Base-by-base conservation (phyloP, 2,888 invertebrate genomes). In the Coleophora flavipennella region DNA sequence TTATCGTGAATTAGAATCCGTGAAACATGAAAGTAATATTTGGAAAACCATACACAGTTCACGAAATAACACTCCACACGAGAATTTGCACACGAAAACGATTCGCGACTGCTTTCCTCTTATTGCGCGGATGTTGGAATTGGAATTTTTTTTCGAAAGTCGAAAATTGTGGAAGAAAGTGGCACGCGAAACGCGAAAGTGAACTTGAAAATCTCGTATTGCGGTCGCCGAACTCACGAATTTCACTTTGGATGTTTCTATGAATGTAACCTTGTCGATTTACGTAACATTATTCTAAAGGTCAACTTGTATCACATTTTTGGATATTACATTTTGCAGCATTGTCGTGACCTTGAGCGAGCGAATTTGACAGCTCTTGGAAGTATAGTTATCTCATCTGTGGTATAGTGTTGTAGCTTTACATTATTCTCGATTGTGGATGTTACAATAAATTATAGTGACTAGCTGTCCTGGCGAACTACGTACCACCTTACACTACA, bases 1-100 rank as follows among this genome's bases (percentile, higher is more conserved):
- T 90, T 77, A 76, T 87, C 72, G 63, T 61, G 44, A 59, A 59
- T 60, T 55, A 70, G 66, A 68, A 64, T 65, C 67, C 68, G 67
- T 67, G 50, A 56, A 72, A 46, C 55, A 51, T 47, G 13, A 41
- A 44, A 39, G 11, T 25, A 11, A 41, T 38, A 31, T 42, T 48
- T 65, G 48, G 53, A 59, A 63, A 62, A 55, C 52, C 59, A 59
- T 60, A 41, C 63, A 72, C 68, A 51, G 55, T 55, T 53, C 65
- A 69, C 64, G 49, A 56, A 55, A 64, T 66, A 48, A 55, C 49
- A 62, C 61, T 56, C 59, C 55, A 58, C 53, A 61, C 58, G 53
- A 48, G 48, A 65, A 59, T 59, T 62, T 57, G 54, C 48, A 42
- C 53, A 59, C 58, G 54, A 49, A 59, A 64, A 68, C 29, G n/a